Conservation (phyloP, 2,797 vertebrate species). For the Salarias fasciatus region DNA sequence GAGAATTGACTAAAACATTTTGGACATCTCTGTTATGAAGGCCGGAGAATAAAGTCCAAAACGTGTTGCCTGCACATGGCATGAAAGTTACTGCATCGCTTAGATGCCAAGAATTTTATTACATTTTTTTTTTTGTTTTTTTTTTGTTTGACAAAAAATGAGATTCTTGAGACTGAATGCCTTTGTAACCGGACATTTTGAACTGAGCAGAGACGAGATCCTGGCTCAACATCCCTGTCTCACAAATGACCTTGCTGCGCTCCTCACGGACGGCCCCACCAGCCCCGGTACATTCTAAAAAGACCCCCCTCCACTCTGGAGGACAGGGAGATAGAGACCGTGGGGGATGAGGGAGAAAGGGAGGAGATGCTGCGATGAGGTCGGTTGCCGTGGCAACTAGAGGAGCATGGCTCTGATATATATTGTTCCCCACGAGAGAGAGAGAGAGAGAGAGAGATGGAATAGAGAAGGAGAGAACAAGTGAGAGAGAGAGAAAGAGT, state of each 20-base stretch:
- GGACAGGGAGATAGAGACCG: neutral
- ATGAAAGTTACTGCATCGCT: too few relatives aligned
- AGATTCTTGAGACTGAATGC: too few relatives aligned
- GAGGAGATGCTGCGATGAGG: slow-evolving; percentile 71
- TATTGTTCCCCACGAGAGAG: slow-evolving; percentile 73
- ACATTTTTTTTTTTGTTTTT: too few relatives aligned
- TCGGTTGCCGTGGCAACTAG: slow-evolving; percentile 79
- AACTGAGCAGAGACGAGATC: slow-evolving; percentile 30
- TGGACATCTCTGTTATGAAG: too few relatives aligned
- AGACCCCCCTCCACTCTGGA: slow-evolving; percentile 9
- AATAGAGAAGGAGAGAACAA: slow-evolving; percentile 45
- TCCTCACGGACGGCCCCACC: slow-evolving; percentile 17
- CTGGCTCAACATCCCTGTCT: slow-evolving; percentile 29
- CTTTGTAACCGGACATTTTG: slow-evolving; percentile 1
- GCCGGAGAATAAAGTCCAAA: too few relatives aligned
- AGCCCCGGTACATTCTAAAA: slow-evolving; percentile 49
- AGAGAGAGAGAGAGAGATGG: slow-evolving; percentile 50
- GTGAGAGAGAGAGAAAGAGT: slow-evolving; percentile 43
- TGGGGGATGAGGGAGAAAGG: slow-evolving; percentile 8
- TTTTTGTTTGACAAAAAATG: too few relatives aligned
- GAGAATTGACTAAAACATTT: too few relatives aligned
- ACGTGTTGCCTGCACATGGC: too few relatives aligned
- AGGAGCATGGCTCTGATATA: slow-evolving; percentile 73
- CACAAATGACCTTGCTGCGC: slow-evolving; percentile 44
- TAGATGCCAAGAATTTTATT: too few relatives aligned